Base-by-base conservation (phyloP, 2,113 vertebrate species). In the Nothocercus julius region DNA sequence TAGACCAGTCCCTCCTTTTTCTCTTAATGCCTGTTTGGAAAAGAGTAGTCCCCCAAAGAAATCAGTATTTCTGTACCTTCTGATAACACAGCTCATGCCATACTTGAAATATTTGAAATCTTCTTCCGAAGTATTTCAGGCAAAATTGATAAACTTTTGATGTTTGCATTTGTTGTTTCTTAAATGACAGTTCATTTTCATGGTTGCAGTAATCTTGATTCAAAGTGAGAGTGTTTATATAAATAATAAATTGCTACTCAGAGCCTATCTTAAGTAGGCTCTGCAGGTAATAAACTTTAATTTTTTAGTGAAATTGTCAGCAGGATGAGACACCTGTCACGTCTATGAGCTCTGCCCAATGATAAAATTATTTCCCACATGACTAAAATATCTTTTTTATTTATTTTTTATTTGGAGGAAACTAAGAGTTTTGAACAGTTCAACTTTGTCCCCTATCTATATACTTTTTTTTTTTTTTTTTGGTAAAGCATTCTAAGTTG, bases 341-440 rank as follows among this genome's bases (percentile, higher is more conserved):
- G 53, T n/a, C 53, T 44, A 0, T 80, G 69, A 88, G 73, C 38
- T 93, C 34, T 44, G 44, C 25, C 22, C 28, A 5, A 2, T 68
- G 49, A 49, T 84, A 59, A 88, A 63, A 78, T 88, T 74, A 56
- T 84, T 94, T 93, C 82, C 56, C 22, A 27, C 17, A 66, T 83
- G 21, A 19, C 27, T 73, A 21, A 77, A 85, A 45, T 82, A 59
- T 56, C 45, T 19, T 47, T 45, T 34, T 34, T 69, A 47, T 21
- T 56, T 28, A 30, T 22, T 30, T 14, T 7, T 30, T 51, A 8
- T 66, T 67, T 32, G 18, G 18, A 58, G 42, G 38, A 63, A 78
- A 81, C 6, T 7, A 64, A 51, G 14, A 54, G 38, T 83, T 94
- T 95, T 82, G 40, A 28, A 24, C 92, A 94, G 76, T 83, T 51